Conservation (phyloP, 2,797 vertebrate genomes). For the Parauchenoglanis ngamensis region DNA sequence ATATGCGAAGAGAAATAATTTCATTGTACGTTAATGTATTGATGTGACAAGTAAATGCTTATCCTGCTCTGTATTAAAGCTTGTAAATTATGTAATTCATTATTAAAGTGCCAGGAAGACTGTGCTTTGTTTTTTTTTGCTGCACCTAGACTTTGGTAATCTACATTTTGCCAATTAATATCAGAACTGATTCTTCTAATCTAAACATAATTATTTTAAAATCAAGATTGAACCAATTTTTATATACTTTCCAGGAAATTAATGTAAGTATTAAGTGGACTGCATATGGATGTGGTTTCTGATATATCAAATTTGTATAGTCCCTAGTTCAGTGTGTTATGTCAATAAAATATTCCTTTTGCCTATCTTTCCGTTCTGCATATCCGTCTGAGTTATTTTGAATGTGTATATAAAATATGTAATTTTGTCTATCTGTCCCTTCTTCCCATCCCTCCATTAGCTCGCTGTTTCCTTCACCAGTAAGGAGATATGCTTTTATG, state of each 20-base stretch:
- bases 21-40: not conserved
- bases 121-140: not conserved
- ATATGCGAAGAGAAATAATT: not conserved
- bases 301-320: not conserved
- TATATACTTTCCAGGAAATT: not conserved
- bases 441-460: constrained; percentile 57
- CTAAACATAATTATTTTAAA: not conserved
- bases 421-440: not conserved
- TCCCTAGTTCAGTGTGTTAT: not conserved
- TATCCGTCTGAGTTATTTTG: not conserved
- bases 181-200: not conserved
- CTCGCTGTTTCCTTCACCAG: constrained; percentile 81
- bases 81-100: not conserved
- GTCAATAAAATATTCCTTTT: not conserved
- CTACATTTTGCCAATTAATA: not conserved
- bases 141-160: not conserved
- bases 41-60: not conserved
- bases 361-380: not conserved
- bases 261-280: not conserved
- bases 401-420: not conserved
- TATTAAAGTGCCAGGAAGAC: not conserved
- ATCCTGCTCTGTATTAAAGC: not conserved
- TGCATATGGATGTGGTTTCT: not conserved
- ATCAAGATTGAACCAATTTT: not conserved
- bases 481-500: constrained; percentile 85